Conservation (phyloP, 64 coral and sea anemone species). For the Catalaphyllia jardinei region DNA sequence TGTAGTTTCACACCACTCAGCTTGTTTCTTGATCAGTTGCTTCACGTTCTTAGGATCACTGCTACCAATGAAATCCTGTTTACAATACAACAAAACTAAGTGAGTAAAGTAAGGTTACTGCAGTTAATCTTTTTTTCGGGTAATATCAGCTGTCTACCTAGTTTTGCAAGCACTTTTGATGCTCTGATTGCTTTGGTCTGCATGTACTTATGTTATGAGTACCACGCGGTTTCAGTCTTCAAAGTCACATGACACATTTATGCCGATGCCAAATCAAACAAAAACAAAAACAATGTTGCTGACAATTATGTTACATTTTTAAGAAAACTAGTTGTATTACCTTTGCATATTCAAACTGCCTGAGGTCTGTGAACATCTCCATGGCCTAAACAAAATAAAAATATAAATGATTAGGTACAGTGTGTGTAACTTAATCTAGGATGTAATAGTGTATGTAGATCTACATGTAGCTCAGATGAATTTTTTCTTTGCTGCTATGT, state of each 20-base stretch:
- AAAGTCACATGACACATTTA: too few relatives aligned
- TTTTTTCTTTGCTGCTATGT: too few relatives aligned
- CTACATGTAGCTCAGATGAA: too few relatives aligned
- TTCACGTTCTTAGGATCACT: conserved; percentile 97
- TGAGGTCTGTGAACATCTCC: conserved; percentile 97
- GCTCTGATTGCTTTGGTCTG: too few relatives aligned
- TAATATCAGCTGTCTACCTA: too few relatives aligned
- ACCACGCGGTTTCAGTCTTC: too few relatives aligned
- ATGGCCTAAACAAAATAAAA: conserved; percentile 59
- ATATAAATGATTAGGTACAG: not conserved
- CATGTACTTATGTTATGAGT: too few relatives aligned
- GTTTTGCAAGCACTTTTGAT: too few relatives aligned
- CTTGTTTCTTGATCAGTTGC: conserved; percentile 95
- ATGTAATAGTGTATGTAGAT: too few relatives aligned
- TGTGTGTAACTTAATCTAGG: not conserved
- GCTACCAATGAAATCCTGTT: conserved; percentile 85
- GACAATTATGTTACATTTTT: not conserved
- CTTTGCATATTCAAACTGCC: conserved; percentile 99
- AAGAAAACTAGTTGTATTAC: conserved; percentile 33
- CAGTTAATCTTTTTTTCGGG: too few relatives aligned
- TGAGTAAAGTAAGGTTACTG: not conserved
- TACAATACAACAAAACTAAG: not conserved
- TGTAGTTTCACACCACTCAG: conserved; percentile 96
- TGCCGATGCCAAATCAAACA: too few relatives aligned
- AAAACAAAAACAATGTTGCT: too few relatives aligned